Evolutionary conservation across 2,888 invertebrate species (phyloP).

Genomic region (Kuschelorhynchus macadamiae): DNA sequence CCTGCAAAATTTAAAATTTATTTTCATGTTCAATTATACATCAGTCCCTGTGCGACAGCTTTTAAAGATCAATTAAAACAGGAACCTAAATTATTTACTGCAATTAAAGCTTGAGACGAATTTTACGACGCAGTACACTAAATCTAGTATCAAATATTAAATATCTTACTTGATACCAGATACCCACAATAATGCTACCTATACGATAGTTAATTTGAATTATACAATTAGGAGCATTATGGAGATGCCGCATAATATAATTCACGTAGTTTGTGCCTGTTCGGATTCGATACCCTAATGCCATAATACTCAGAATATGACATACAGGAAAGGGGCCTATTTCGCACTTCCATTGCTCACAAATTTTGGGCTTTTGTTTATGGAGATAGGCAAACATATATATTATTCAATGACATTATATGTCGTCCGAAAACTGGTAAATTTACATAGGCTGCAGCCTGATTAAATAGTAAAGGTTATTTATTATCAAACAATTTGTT

Average conservation of each 20-base stretch:
- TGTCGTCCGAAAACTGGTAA: conserved; percentile 46
- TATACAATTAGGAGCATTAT: conserved; percentile 24
- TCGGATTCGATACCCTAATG: conserved; percentile 45
- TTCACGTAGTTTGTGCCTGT: conserved; percentile 25
- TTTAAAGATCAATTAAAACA: too few species aligned
- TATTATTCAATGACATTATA: conserved; percentile 48
- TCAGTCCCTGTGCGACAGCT: too few species aligned
- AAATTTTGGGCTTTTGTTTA: conserved; percentile 49
- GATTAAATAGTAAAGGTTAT: conserved; percentile 50
- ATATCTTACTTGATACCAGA: too few species aligned
- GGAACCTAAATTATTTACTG: too few species aligned
- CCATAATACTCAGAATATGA: conserved; percentile 42
- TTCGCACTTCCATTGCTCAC: conserved; percentile 42
- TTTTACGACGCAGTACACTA: too few species aligned
- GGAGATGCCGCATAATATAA: conserved; percentile 27
- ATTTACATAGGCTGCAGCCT: conserved; percentile 46
- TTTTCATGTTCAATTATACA: too few species aligned
- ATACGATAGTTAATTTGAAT: conserved; percentile 22
- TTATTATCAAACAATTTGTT: conserved; percentile 50
- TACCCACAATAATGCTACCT: conserved; percentile 5
- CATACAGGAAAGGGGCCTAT: conserved; percentile 42
- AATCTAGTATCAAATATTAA: too few species aligned
- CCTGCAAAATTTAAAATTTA: too few species aligned
- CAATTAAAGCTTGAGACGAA: too few species aligned
- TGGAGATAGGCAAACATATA: conserved; percentile 45